A percentile compares a stretch with the other conserved stretches of the same genome.
Evolutionary conservation across 2,888 invertebrate genomes (phyloP).

Genomic region (Conchocele bisecta): DNA sequence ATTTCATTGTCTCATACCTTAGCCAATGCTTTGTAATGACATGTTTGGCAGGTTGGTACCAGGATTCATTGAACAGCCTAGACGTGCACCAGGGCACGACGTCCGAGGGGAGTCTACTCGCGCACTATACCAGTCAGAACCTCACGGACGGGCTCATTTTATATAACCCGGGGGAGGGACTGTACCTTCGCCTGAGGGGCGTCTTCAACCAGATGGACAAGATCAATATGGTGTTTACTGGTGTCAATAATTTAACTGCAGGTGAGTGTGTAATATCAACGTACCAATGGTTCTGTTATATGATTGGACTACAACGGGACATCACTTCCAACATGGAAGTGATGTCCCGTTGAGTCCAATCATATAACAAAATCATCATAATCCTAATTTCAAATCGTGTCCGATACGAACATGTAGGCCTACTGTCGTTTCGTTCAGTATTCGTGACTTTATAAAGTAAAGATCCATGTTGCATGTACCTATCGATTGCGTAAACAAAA

Average conservation of each 20-base stretch:
- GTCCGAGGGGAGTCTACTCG: conserved; percentile 64
- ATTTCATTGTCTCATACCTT: not conserved
- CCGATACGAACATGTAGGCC: too few species aligned
- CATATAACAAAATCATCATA: too few species aligned
- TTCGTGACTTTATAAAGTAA: too few species aligned
- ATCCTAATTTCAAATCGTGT: too few species aligned
- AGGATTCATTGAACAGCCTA: conserved; percentile 65
- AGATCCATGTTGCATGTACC: too few species aligned
- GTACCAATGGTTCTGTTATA: too few species aligned
- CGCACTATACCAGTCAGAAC: conserved; percentile 66
- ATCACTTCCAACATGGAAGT: too few species aligned
- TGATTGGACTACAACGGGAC: too few species aligned
- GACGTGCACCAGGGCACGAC: conserved; percentile 73
- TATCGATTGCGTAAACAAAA: too few species aligned
- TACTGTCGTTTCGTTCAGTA: too few species aligned
- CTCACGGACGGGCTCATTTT: conserved; percentile 66
- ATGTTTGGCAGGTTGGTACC: conserved; percentile 67
- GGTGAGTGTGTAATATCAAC: conserved; percentile 65
- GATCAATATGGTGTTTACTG: conserved; percentile 72
- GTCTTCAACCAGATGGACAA: conserved; percentile 70
- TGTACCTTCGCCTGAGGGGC: conserved; percentile 73
- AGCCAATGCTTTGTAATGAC: not conserved
- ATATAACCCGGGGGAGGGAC: conserved; percentile 63
- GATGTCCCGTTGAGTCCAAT: too few species aligned
- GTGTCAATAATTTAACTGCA: conserved; percentile 69